Conservation (phyloP, 2,888 invertebrate species). For the Romanomermis culicivorax region DNA sequence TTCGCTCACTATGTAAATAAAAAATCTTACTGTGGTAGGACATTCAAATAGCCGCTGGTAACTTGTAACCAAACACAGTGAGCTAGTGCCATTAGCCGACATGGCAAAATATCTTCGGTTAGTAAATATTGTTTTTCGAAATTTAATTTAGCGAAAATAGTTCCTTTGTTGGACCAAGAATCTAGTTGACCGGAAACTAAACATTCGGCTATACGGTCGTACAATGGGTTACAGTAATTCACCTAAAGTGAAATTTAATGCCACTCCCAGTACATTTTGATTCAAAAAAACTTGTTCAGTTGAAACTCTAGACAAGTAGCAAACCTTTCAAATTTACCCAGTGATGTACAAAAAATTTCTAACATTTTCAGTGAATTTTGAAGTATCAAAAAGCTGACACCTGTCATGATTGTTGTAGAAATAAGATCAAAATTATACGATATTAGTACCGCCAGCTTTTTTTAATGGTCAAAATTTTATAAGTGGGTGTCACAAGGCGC, state of each 20-base stretch:
- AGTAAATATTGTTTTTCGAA: slow-evolving; percentile 1
- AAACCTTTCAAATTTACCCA: too few relatives aligned
- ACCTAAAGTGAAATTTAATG: slow-evolving; percentile 1
- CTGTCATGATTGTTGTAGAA: too few relatives aligned
- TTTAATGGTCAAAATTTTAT: too few relatives aligned
- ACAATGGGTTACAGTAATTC: slow-evolving; percentile 4
- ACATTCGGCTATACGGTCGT: neutral
- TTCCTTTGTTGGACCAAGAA: neutral
- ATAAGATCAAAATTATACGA: too few relatives aligned
- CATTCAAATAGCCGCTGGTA: neutral
- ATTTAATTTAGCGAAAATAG: neutral
- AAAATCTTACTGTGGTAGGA: neutral
- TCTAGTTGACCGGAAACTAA: slow-evolving; percentile 1
- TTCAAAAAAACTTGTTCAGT: too few relatives aligned
- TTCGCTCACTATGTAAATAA: neutral
- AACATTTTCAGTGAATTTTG: too few relatives aligned
- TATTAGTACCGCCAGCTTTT: too few relatives aligned
- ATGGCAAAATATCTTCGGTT: neutral
- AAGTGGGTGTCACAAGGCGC: too few relatives aligned
- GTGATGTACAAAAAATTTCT: too few relatives aligned
- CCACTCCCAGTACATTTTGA: neutral
- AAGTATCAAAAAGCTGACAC: too few relatives aligned
- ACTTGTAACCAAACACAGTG: slow-evolving; percentile 18
- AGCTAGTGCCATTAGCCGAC: slow-evolving; percentile 15
- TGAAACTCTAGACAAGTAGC: too few relatives aligned